Evolutionary conservation across 2,797 vertebrate species (phyloP).

Genomic region (Halcyon smyrnensis): DNA sequence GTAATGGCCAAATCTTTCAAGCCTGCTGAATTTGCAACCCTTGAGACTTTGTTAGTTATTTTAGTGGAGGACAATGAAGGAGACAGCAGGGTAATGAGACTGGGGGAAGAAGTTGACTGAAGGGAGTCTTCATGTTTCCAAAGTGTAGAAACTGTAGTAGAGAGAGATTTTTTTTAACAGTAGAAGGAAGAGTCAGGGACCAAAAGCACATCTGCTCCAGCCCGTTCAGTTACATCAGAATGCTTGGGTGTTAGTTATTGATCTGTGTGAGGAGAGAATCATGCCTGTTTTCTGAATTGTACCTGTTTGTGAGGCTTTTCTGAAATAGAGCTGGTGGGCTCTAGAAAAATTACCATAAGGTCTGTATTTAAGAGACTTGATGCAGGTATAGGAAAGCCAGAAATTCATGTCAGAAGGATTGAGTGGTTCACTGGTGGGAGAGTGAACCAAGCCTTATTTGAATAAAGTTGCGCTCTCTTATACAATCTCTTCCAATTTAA

Average conservation of each 20-base stretch:
- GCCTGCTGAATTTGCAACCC: neutral
- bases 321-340: neutral
- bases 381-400: neutral
- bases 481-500: neutral
- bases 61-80: neutral
- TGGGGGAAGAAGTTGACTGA: neutral
- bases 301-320: neutral
- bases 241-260: accelerated
- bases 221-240: accelerated
- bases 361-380: neutral
- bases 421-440: neutral
- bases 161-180: neutral
- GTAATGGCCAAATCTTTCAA: neutral
- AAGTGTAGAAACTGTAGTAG: neutral
- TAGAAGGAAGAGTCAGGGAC: neutral
- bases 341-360: neutral
- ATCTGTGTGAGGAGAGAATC: neutral
- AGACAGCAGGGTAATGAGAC: neutral
- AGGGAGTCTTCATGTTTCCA: neutral
- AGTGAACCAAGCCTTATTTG: neutral
- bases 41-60: neutral
- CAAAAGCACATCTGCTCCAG: neutral
- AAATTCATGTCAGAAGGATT: neutral
- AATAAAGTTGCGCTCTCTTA: neutral
- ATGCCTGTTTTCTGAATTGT: accelerated